phyloP scores from a whole-genome alignment of 2,888 invertebrate species.

The Alitta virens region DNA sequence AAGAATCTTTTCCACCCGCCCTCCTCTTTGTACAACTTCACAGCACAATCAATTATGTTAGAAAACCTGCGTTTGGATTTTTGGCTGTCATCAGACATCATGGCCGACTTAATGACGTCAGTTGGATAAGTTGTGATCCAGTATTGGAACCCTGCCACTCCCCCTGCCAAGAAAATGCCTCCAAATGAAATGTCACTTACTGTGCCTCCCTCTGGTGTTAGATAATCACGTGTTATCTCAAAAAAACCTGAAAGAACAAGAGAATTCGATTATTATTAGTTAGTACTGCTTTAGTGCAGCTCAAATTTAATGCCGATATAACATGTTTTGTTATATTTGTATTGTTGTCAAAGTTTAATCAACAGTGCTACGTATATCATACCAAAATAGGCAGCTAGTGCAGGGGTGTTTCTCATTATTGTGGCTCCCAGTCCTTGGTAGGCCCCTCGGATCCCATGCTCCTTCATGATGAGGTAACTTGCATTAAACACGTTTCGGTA shows the following conservation, averaged over 20 bases:
- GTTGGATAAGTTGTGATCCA: conserved; percentile 33
- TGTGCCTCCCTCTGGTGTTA: conserved; percentile 23
- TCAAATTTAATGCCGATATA: too few species aligned
- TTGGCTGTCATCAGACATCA: conserved; percentile 29
- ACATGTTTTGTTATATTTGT: too few species aligned
- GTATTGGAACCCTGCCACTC: conserved; percentile 28
- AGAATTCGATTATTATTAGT: too few species aligned
- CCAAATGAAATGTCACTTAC: conserved; percentile 18
- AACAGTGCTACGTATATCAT: too few species aligned
- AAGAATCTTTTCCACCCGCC: conserved; percentile 29
- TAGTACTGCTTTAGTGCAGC: too few species aligned
- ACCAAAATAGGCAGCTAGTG: conserved; percentile 30
- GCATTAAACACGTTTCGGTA: conserved; percentile 33
- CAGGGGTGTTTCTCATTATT: conserved; percentile 24
- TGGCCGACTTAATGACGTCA: conserved; percentile 32
- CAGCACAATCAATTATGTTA: conserved; percentile 26
- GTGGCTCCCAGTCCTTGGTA: conserved; percentile 31
- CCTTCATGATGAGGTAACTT: conserved; percentile 24
- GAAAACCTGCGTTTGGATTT: conserved; percentile 11
- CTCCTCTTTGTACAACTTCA: conserved; percentile 27
- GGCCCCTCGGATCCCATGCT: conserved; percentile 24
- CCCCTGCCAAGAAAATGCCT: conserved; percentile 25
- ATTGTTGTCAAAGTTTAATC: too few species aligned
- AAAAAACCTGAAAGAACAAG: conserved; percentile 23
- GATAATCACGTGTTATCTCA: conserved; percentile 20